Evolutionary conservation across 2,888 invertebrate species (phyloP), one percentile per base, ranked within the genome.

Genomic region (Rhagonycha lutea): DNA sequence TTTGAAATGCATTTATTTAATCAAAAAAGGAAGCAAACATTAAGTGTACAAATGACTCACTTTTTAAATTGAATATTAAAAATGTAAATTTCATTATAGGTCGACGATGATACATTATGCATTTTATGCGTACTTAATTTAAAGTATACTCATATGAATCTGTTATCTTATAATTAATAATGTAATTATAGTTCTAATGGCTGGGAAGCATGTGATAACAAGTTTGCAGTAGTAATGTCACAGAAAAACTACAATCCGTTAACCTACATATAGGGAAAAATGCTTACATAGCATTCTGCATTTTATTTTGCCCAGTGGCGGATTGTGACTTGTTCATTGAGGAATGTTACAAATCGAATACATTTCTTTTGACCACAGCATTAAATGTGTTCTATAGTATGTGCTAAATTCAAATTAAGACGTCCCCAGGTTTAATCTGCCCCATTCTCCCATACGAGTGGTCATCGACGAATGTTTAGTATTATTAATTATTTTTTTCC

Each of bases 121-220:
- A 65, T 8, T 65, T 65, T 24, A 8, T 65, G 18, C n/a, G 24
- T 23, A 4, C 4, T 18, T 14, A 18, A 24, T 24, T 65, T n/a
- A 47, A 47, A 47, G n/a, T 47, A 47, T 47, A 67, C 67, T 18
- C 18, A 18, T 18, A 76, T 69, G 69, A 76, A 72, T 72, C 70
- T 23, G 29, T 70, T 76, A 76, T 76, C 76, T 76, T 62, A 70
- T 70, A 70, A 76, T 73, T 73, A 76, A 76, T 76, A 73, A 73
- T 70, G 70, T 76, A 76, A 73, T 76, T 76, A 73, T 73, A 26
- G 76, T 26, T 26, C 32, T 73, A 76, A 76, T 73, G 70, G 73
- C 29, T 72, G 62, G 73, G 61, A 73, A 73, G 76, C 76, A 73
- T 73, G 73, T 76, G 73, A 76, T 73, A 73, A 73, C 70, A 73